A percentile compares a stretch with the other conserved stretches of the same genome.
phyloP scores from a whole-genome alignment of 1,140 invertebrate species.

The Ceratosolen fusciceps region DNA sequence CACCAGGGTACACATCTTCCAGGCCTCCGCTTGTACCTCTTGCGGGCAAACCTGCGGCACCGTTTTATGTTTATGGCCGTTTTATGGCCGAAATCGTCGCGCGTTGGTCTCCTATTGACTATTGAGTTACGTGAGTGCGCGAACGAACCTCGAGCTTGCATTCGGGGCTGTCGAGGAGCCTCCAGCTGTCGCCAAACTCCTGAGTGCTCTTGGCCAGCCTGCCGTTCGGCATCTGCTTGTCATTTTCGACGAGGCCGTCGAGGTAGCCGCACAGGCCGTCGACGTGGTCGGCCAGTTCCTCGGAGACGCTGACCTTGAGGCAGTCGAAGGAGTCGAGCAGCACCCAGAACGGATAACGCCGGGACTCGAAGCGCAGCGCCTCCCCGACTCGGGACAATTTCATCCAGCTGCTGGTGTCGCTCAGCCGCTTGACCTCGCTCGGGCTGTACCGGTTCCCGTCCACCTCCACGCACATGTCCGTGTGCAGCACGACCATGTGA shows the following conservation, averaged over 20 bases:
- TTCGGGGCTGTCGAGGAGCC: conserved; percentile 66
- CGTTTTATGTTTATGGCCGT: too few species aligned
- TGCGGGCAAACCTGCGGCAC: conserved; percentile 70
- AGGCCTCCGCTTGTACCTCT: conserved; percentile 75
- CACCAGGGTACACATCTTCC: conserved; percentile 75
- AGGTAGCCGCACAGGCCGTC: conserved; percentile 86
- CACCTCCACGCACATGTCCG: conserved; percentile 78
- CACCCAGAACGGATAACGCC: conserved; percentile 80
- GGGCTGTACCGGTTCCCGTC: conserved; percentile 77
- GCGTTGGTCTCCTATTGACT: too few species aligned
- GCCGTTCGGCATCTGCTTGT: conserved; percentile 76
- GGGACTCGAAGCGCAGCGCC: conserved; percentile 77
- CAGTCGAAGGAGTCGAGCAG: conserved; percentile 79
- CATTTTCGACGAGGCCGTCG: conserved; percentile 77
- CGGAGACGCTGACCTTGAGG: conserved; percentile 79
- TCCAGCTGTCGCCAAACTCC: conserved; percentile 84
- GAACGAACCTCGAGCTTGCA: conserved; percentile 71
- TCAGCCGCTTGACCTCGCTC: conserved; percentile 79
- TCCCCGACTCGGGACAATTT: conserved; percentile 79
- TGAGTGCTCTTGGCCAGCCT: conserved; percentile 73
- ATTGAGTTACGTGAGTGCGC: too few species aligned
- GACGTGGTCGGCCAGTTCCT: conserved; percentile 75
- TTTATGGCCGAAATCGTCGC: too few species aligned
- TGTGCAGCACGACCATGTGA: conserved; percentile 74
- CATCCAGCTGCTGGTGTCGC: conserved; percentile 76